phyloP scores from a whole-genome alignment of 2,797 vertebrate genomes.

The Gastrophryne carolinensis region DNA sequence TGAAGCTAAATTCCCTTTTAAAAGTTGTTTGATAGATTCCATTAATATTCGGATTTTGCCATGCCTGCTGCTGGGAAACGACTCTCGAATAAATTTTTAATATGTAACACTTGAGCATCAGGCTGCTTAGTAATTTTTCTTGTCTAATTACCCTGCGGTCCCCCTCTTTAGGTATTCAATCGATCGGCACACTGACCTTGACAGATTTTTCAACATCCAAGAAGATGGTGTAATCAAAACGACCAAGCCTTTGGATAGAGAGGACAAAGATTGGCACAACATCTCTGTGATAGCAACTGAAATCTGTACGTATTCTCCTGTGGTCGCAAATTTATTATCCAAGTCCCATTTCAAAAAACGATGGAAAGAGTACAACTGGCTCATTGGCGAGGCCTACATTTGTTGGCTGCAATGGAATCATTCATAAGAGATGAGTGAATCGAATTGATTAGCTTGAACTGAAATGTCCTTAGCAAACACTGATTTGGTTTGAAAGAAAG shows the following conservation, averaged over 20 bases:
- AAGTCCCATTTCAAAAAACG: slow-evolving; percentile 13
- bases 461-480: too few species aligned
- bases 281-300: slow-evolving; percentile 93
- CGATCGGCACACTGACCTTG: slow-evolving; percentile 92
- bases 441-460: slow-evolving; percentile 1
- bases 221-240: slow-evolving; percentile 93
- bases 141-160: slow-evolving; percentile 60
- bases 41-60: slow-evolving; percentile 51
- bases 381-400: not conserved
- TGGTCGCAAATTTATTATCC: slow-evolving; percentile 6
- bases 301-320: slow-evolving; percentile 78
- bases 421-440: slow-evolving; percentile 7
- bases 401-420: not conserved
- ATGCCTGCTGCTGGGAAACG: slow-evolving; percentile 20
- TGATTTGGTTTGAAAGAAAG: too few species aligned
- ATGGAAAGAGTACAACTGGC: not conserved
- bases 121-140: slow-evolving; percentile 49
- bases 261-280: slow-evolving; percentile 90
- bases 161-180: slow-evolving; percentile 85
- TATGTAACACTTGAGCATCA: slow-evolving; percentile 54
- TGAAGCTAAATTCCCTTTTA: slow-evolving; percentile 51
- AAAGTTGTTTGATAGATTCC: slow-evolving; percentile 17
- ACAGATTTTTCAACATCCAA: slow-evolving; percentile 90
- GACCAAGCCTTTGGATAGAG: slow-evolving; percentile 87
- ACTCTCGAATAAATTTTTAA: slow-evolving; percentile 55